Base-by-base conservation (phyloP, 2,113 vertebrate genomes). In the Coracopsis vasa region DNA sequence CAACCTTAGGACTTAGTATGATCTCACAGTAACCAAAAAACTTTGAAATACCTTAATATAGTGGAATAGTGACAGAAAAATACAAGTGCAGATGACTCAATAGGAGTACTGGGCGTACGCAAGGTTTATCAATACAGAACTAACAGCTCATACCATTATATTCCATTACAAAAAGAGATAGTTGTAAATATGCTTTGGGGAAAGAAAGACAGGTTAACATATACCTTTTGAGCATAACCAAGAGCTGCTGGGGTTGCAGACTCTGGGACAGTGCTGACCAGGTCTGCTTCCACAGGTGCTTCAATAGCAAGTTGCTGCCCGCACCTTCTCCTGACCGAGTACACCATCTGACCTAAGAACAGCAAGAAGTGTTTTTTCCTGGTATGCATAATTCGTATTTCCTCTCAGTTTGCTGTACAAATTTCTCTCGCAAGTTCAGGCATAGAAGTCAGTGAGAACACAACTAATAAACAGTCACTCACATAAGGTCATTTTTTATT, bases 211-310 rank as follows among this genome's bases (percentile, higher is more conserved):
- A 90, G 66, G 13, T 33, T 78, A 44, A 44, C 20, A 28, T 35
- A 31, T 92, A 99, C 99, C 99, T 99, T 98, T 92, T 98, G 96
- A 79, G 99, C 99, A 9, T 99, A 99, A 71, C 99, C 99, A 69
- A 99, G 98, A 45, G 99, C 99, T 85, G 99, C 99, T 20, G 99
- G 99, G 1, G 99, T 99, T 7, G 99, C 99, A 42, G 99, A 99
- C 96, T 99, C 99, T 1, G 99, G 99, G 77, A 99, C 99, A 6
- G 99, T 99, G 98, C 99, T 99, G 94, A 99, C 99, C 94, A 99
- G 95, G 77, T 99, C 99, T 29, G 98, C 99, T 64, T 99, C 98
- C 86, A 99, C 99, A 0, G 99, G 99, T 19, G 99, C 99, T 97
- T 99, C 99, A 7, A 99, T 98, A 41, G 99, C 99, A 64, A 99